These are phyloP conservation scores for Monochamus saltuarius DNA, from an alignment of 1,140 invertebrate species.

Conservation along the genomic window DNA sequence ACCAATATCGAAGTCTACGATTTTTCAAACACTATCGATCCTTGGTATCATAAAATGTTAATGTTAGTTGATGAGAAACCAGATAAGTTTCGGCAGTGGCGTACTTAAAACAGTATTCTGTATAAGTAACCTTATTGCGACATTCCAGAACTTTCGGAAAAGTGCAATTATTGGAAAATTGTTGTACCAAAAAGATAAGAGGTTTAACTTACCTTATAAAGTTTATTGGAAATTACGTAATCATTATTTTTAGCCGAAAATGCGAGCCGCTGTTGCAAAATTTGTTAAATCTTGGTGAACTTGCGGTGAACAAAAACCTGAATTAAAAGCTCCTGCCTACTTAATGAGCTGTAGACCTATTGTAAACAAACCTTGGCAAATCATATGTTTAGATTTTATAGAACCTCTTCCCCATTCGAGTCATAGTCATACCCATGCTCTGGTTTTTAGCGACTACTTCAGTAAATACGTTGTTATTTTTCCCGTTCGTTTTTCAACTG, in stretches of 20 bases:
- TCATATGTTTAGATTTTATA: too few relatives aligned
- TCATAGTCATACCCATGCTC: constrained; percentile 40
- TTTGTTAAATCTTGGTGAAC: too few relatives aligned
- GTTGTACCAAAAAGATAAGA: constrained; percentile 30
- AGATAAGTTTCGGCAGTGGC: constrained; percentile 19
- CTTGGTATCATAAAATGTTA: constrained; percentile 21
- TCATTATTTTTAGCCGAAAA: constrained; percentile 42
- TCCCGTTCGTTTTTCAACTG: constrained; percentile 18
- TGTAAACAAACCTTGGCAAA: too few relatives aligned
- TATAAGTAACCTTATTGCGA: constrained; percentile 21
- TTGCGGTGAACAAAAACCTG: too few relatives aligned
- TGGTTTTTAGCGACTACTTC: constrained; percentile 46
- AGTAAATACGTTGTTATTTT: constrained; percentile 37
- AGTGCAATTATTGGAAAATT: constrained; percentile 33
- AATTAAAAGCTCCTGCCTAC: too few relatives aligned
- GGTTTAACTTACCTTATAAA: constrained; percentile 32
- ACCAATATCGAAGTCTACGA: neutral
- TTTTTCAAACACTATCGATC: neutral
- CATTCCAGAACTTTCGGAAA: neutral
- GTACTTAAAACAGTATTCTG: constrained; percentile 18
- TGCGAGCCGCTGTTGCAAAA: too few relatives aligned
- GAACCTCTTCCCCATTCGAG: too few relatives aligned
- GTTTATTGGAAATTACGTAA: constrained; percentile 26
- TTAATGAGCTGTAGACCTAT: too few relatives aligned
- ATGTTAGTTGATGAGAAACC: constrained; percentile 18